Conservation (phyloP, 2,888 invertebrate genomes). For the Brachyopa scutellaris region DNA sequence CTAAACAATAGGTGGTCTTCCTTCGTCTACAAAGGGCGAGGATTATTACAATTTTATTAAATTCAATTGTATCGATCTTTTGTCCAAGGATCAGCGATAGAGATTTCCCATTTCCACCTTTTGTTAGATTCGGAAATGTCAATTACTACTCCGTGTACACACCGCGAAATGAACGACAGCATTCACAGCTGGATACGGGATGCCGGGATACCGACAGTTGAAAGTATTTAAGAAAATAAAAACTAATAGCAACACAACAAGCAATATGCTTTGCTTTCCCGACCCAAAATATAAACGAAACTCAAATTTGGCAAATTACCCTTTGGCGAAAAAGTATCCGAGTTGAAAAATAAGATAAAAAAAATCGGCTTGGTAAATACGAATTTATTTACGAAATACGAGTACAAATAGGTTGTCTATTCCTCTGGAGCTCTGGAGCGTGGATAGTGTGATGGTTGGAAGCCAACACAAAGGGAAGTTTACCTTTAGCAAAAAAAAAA, state of each 20-base stretch:
- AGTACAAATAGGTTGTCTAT: slow-evolving; percentile 42
- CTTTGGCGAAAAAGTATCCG: slow-evolving; percentile 28
- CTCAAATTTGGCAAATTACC: slow-evolving; percentile 33
- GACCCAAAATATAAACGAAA: slow-evolving; percentile 12
- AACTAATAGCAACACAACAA: slow-evolving; percentile 12
- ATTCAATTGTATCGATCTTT: slow-evolving; percentile 67
- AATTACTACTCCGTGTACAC: slow-evolving; percentile 42
- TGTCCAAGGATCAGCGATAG: slow-evolving; percentile 36
- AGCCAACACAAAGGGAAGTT: slow-evolving; percentile 14
- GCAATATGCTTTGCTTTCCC: slow-evolving; percentile 24
- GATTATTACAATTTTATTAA: slow-evolving; percentile 71
- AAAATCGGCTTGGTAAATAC: slow-evolving; percentile 51
- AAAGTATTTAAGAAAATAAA: slow-evolving; percentile 1
- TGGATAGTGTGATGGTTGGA: slow-evolving; percentile 23
- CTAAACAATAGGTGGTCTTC: slow-evolving; percentile 51
- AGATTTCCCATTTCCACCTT: slow-evolving; percentile 42
- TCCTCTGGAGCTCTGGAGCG: not conserved
- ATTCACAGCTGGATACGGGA: slow-evolving; percentile 53
- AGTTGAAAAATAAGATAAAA: not conserved
- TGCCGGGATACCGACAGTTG: too few relatives aligned
- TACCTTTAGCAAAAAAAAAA: slow-evolving; percentile 20
- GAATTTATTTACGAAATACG: slow-evolving; percentile 9
- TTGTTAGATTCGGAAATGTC: slow-evolving; percentile 59
- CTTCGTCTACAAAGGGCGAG: slow-evolving; percentile 36
- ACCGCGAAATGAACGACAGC: slow-evolving; percentile 31